phyloP scores from a whole-genome alignment of 1,140 invertebrate species.

The Caenorhabditis brenneri region DNA sequence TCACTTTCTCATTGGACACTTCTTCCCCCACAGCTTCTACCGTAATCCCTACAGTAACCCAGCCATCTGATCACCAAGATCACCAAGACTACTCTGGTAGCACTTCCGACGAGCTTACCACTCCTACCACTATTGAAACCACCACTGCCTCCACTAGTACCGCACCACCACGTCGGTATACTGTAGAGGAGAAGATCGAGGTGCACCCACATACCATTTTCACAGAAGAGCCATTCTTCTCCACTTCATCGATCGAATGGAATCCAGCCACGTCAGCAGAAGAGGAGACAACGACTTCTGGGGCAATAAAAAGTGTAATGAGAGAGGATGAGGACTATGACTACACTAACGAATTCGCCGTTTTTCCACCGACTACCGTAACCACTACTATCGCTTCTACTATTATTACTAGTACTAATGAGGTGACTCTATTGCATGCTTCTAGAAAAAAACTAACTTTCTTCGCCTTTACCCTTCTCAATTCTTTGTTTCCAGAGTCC shows the following conservation, averaged over 20 bases:
- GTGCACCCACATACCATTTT: conserved; percentile 20
- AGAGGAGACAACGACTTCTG: not conserved
- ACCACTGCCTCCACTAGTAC: not conserved
- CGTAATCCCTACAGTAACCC: not conserved
- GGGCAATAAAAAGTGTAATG: not conserved
- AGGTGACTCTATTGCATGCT: too few relatives aligned
- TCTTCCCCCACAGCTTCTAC: not conserved
- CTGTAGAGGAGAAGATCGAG: conserved; percentile 20
- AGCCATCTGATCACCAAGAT: not conserved
- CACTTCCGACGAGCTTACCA: not conserved
- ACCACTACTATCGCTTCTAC: conserved; percentile 30
- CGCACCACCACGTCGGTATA: not conserved
- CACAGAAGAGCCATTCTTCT: conserved; percentile 20
- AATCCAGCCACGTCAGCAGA: conserved; percentile 12
- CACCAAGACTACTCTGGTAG: too few relatives aligned
- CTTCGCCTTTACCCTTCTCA: too few relatives aligned
- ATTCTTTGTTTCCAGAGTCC: too few relatives aligned
- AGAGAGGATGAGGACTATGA: conserved; percentile 21
- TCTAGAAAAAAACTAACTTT: too few relatives aligned
- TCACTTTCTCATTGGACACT: conserved; percentile 21
- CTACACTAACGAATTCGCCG: conserved; percentile 42
- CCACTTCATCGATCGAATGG: conserved; percentile 25
- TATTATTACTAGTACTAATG: not conserved
- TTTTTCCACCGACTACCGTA: not conserved
- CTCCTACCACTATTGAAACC: not conserved